Evolutionary conservation across 2,797 vertebrate species (phyloP), one percentile per base, ranked within the genome.

Genomic region (Aselliscus stoliczkanus): DNA sequence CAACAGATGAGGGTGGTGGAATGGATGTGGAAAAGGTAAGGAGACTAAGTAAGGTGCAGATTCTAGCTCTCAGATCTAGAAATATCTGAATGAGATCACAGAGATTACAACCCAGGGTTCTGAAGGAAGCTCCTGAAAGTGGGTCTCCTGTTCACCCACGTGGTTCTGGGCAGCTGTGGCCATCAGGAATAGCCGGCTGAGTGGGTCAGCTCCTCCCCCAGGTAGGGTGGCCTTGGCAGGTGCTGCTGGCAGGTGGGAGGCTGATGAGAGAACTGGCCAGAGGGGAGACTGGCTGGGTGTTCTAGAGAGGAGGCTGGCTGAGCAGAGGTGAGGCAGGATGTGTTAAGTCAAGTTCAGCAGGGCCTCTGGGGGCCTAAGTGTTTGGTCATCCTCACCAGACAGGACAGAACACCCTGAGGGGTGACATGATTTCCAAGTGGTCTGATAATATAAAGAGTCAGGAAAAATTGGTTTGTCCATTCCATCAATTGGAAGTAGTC

Each of bases 381-480:
- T 81, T 90, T 47, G 58, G 21, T 79, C 64, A 44, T 65, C 27
- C 31, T 85, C 76, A 79, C 25, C 81, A 54, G n/a, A 90, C 15
- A 34, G 52, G 72, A 88, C 73, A 65, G 52, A 91, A 56, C 64
- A 52, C 67, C 56, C 29, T 21, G 47, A 62, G 47, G 89, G 39
- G 54, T 67, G 13, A 60, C 67, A 23, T 27, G 39, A 73, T 79
- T 93, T 79, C 23, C 39, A 69, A 82, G 73, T 15, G 50, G 77
- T 88, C 54, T 75, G 82, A 65, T 65, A 65, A 60, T 5, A 42
- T 0, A 34, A 95, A 73, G 65, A 72, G 12, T 80, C 67, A 76
- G 75, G 90, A 94, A 89, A 93, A 94, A 77, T 90, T 73, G 65
- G 90, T 83, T 80, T 93, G 93, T 29, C 50, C 42, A 90, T 83